A percentile compares a stretch with the other conserved stretches of the same genome.
Evolutionary conservation across 2,797 vertebrate genomes (phyloP).

Genomic region (Ptychadena robeensis): DNA sequence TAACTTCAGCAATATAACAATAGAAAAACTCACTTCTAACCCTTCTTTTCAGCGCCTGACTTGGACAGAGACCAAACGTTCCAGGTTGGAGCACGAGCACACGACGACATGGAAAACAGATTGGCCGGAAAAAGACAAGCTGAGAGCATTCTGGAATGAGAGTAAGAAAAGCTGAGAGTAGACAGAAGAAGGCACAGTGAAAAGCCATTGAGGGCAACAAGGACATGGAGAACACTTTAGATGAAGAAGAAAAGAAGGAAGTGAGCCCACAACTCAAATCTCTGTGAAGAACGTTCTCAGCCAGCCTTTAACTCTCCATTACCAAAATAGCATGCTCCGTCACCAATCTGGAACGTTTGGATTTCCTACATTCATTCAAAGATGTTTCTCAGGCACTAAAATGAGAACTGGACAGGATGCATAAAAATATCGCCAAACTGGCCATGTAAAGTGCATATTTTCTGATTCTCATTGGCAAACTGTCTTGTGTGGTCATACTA

Average conservation of each 20-base stretch:
- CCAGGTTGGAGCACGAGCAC: constrained; percentile 62
- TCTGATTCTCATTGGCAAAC: not conserved
- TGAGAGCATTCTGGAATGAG: constrained; percentile 63
- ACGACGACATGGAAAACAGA: constrained; percentile 62
- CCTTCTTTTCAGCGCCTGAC: constrained; percentile 61
- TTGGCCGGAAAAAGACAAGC: constrained; percentile 62
- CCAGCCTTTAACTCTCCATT: constrained; percentile 51
- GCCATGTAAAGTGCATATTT: not conserved
- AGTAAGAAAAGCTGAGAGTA: constrained; percentile 60
- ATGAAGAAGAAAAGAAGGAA: constrained; percentile 19
- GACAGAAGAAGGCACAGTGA: constrained; percentile 54
- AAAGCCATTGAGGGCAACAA: constrained; percentile 42
- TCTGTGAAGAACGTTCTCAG: constrained; percentile 51
- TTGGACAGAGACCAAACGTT: constrained; percentile 62
- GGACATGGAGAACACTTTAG: constrained; percentile 33
- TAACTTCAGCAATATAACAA: constrained; percentile 1
- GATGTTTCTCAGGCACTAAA: not conserved
- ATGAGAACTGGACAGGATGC: not conserved
- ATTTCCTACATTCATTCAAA: constrained; percentile 10
- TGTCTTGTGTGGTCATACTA: no score
- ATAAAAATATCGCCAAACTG: not conserved
- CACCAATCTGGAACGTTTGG: constrained; percentile 52
- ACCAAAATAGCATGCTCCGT: constrained; percentile 20
- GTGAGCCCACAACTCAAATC: constrained; percentile 12
- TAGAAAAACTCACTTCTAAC: constrained; percentile 59